Evolutionary conservation across 2,888 invertebrate genomes (phyloP).

Genomic region (Ectemnius cavifrons): DNA sequence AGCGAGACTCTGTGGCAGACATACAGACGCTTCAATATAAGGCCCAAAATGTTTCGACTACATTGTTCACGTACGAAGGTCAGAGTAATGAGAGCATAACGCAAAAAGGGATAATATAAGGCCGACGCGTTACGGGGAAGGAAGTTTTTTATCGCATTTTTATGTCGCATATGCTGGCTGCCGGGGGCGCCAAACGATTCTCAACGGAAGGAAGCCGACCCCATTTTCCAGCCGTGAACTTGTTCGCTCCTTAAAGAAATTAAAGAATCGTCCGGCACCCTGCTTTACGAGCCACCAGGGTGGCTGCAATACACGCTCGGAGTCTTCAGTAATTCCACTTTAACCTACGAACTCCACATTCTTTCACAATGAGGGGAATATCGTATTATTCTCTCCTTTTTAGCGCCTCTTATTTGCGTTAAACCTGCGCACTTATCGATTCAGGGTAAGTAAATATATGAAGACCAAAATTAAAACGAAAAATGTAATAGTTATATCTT

Average conservation of each 20-base stretch:
- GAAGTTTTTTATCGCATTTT: slow-evolving; percentile 75
- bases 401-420: too few relatives aligned
- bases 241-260: slow-evolving; percentile 75
- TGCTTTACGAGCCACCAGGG: slow-evolving; percentile 64
- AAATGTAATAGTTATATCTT: too few relatives aligned
- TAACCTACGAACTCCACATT: slow-evolving; percentile 12
- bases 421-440: too few relatives aligned
- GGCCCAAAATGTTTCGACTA: slow-evolving; percentile 9
- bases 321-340: slow-evolving; percentile 67
- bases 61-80: slow-evolving; percentile 27
- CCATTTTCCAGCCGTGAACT: slow-evolving; percentile 48
- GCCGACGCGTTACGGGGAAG: slow-evolving; percentile 67
- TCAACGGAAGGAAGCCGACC: slow-evolving; percentile 44
- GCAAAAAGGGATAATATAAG: slow-evolving; percentile 55
- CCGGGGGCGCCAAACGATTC: slow-evolving; percentile 48
- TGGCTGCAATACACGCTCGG: slow-evolving; percentile 63
- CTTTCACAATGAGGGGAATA: background rate
- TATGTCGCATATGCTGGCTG: slow-evolving; percentile 69
- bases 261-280: slow-evolving; percentile 72
- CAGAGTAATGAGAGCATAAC: slow-evolving; percentile 42
- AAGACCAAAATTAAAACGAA: too few relatives aligned
- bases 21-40: slow-evolving; percentile 21
- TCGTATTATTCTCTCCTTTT: background rate
- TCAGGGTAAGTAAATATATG: too few relatives aligned
- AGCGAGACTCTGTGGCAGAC: too few relatives aligned